Evolutionary conservation across 2,888 invertebrate species (phyloP).

Genomic region (Neoitamus cyanurus): DNA sequence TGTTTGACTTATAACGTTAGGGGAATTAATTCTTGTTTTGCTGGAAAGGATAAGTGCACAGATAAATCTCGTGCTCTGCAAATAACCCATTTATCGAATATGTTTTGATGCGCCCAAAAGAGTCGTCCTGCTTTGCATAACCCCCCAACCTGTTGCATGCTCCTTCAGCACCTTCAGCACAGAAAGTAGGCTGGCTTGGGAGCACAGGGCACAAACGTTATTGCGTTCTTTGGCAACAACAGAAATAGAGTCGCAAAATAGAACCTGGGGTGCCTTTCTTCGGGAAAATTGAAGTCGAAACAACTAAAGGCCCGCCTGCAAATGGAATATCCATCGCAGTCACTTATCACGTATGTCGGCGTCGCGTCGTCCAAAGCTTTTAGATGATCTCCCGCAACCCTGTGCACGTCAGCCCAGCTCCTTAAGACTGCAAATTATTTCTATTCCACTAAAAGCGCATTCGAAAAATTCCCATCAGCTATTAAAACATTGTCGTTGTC

Average conservation of each 20-base stretch:
- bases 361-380: no score
- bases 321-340: neutral
- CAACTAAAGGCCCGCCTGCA: neutral
- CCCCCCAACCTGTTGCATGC: neutral
- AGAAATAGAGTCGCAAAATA: neutral
- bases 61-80: neutral
- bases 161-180: neutral
- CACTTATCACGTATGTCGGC: neutral
- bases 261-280: neutral
- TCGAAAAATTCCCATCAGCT: conserved; percentile 27
- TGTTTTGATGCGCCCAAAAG: neutral
- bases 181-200: neutral
- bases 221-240: neutral
- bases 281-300: neutral
- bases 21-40: neutral
- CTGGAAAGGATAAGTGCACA: neutral
- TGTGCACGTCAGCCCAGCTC: neutral
- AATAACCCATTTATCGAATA: neutral
- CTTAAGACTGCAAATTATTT: neutral
- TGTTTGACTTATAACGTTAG: no score
- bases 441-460: neutral
- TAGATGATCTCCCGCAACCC: neutral
- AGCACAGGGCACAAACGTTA: neutral
- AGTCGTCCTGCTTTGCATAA: neutral
- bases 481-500: conserved; percentile 40